Evolutionary conservation across 2,797 vertebrate genomes (phyloP).

Genomic region (Propithecus perrieri): DNA sequence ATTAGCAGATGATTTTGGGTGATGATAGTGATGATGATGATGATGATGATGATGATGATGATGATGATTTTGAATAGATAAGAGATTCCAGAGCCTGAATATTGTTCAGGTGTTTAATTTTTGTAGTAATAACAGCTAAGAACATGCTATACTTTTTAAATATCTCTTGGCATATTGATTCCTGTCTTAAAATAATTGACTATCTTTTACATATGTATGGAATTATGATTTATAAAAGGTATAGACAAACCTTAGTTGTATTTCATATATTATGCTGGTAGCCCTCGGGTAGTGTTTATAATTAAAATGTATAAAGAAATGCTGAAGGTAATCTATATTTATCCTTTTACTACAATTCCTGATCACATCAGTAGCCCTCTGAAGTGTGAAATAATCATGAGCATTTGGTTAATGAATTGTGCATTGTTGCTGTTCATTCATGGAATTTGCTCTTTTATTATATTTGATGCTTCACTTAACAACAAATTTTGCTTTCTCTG

Average conservation of each 20-base stretch:
- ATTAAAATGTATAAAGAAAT: conserved; percentile 71
- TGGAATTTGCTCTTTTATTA: conserved; percentile 86
- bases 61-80: not conserved
- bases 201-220: conserved; percentile 2
- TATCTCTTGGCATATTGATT: conserved; percentile 26
- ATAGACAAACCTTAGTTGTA: conserved; percentile 18
- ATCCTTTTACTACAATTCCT: conserved; percentile 67
- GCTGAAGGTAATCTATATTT: conserved; percentile 77
- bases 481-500: conserved; percentile 86
- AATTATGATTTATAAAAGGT: conserved; percentile 17
- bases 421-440: conserved; percentile 85
- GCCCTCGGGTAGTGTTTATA: conserved; percentile 49
- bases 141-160: not conserved
- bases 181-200: not conserved
- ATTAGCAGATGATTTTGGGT: not conserved
- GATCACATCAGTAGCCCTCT: conserved; percentile 82
- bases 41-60: too few relatives aligned
- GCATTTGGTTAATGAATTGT: conserved; percentile 87
- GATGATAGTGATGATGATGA: not conserved
- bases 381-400: conserved; percentile 85
- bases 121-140: conserved; percentile 46
- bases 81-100: not conserved
- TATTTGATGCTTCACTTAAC: conserved; percentile 87
- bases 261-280: conserved; percentile 24
- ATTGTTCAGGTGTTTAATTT: not conserved